Conservation (phyloP, 2,113 vertebrate species). For the Canis aureus region DNA sequence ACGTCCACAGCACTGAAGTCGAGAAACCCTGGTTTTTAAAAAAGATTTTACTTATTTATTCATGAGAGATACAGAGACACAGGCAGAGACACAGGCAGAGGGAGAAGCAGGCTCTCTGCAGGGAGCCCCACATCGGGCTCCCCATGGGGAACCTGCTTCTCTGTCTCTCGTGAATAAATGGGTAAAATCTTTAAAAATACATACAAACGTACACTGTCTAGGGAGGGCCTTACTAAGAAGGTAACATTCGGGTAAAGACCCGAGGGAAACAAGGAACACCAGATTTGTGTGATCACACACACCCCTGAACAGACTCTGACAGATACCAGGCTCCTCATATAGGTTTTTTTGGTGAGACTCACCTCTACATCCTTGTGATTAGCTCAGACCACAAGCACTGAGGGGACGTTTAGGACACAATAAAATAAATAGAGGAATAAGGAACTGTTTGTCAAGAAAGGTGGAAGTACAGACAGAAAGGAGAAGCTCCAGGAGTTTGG, state of each 20-base stretch:
- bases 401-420: rapidly evolving
- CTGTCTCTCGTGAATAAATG: too few species aligned
- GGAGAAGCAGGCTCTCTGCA: too few species aligned
- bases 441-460: rapidly evolving
- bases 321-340: rapidly evolving
- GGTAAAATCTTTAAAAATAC: too few species aligned
- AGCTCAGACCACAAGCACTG: neutral
- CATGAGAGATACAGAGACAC: too few species aligned
- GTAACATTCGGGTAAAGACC: neutral
- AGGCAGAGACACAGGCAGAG: too few species aligned
- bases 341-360: neutral
- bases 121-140: too few species aligned
- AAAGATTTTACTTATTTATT: too few species aligned
- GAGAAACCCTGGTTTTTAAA: neutral
- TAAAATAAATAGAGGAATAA: neutral
- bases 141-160: too few species aligned
- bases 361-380: rapidly evolving
- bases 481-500: neutral
- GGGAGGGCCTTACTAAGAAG: neutral
- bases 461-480: neutral
- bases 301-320: neutral
- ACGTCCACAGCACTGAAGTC: rapidly evolving
- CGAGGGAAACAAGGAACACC: neutral
- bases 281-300: neutral
- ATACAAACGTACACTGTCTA: too few species aligned